Percentiles rank a stretch among this genome's conserved stretches.
These are phyloP conservation scores for Oreotragus oreotragus DNA, from an alignment of 2,113 vertebrate species.

Conservation along the genomic window DNA sequence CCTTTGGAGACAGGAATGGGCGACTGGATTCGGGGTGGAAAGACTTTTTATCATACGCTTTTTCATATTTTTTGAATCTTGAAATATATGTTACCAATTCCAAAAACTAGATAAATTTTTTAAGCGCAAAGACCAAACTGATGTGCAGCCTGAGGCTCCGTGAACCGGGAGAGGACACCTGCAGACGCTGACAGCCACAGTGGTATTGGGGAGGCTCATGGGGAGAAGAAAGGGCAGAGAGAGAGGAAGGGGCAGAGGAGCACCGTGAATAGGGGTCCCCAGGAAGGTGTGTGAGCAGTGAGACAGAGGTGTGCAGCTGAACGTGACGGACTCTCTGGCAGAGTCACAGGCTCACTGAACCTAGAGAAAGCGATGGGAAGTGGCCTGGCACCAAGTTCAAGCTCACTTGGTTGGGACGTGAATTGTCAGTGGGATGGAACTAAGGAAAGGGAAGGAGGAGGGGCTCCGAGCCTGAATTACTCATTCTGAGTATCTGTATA, in stretches of 20 bases:
- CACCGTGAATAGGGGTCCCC: neutral
- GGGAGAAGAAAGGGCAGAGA: neutral
- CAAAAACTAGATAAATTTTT: neutral
- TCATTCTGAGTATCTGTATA: neutral
- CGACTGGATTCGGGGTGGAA: neutral
- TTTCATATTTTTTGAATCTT: neutral
- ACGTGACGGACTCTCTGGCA: neutral
- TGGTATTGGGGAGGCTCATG: neutral
- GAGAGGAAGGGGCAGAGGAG: neutral
- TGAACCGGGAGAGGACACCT: neutral
- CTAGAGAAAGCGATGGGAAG: neutral
- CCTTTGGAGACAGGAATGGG: neutral
- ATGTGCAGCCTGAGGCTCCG: neutral
- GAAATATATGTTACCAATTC: neutral
- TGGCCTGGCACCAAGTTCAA: neutral
- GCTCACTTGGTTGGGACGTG: neutral
- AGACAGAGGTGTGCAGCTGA: neutral
- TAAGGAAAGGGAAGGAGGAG: neutral
- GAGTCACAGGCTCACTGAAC: neutral
- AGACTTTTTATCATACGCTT: neutral
- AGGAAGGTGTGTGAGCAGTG: neutral
- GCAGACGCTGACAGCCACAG: neutral
- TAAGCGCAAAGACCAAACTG: neutral
- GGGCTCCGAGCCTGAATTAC: neutral
- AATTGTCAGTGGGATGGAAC: neutral